phyloP scores from a whole-genome alignment of 2,888 invertebrate species.

The Brachypterus glaber region DNA sequence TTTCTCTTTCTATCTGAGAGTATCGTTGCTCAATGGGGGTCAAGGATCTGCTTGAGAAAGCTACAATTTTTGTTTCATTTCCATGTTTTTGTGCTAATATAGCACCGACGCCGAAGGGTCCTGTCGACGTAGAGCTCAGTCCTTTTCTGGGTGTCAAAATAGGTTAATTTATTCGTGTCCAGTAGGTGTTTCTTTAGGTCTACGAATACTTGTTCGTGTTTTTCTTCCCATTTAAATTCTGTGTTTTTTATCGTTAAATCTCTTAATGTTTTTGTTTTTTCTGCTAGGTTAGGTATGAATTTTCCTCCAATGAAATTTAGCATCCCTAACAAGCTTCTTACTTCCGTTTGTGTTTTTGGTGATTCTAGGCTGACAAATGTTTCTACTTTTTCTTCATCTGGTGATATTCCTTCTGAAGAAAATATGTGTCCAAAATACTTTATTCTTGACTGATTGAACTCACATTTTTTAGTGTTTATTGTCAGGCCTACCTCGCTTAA shows the following conservation, averaged over 20 bases:
- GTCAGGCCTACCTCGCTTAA: slow-evolving; percentile 21
- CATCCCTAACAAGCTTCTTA: slow-evolving; percentile 11
- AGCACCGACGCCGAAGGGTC: not conserved
- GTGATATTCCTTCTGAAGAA: slow-evolving; percentile 24
- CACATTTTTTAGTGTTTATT: slow-evolving; percentile 30
- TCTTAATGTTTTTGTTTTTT: too few relatives aligned
- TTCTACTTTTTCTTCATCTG: too few relatives aligned
- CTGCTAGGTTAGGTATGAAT: slow-evolving; percentile 5
- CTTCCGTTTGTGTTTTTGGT: not conserved
- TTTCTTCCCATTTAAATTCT: not conserved
- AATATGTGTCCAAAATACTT: slow-evolving; percentile 28
- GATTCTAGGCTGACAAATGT: slow-evolving; percentile 14
- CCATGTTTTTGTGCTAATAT: not conserved
- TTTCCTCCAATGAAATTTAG: slow-evolving; percentile 4
- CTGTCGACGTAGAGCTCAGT: slow-evolving; percentile 3
- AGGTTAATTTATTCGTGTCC: slow-evolving; percentile 4
- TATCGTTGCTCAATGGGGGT: slow-evolving; percentile 7
- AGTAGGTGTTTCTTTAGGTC: not conserved
- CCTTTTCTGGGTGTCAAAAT: slow-evolving; percentile 6
- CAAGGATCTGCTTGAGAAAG: slow-evolving; percentile 7
- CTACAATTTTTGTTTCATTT: slow-evolving; percentile 4
- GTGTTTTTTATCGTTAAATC: slow-evolving; percentile 2
- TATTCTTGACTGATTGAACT: slow-evolving; percentile 19
- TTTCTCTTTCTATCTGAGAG: too few relatives aligned
- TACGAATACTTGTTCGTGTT: slow-evolving; percentile 4